Percentiles rank a stretch among this genome's conserved stretches.
phyloP scores from a whole-genome alignment of 1,140 invertebrate species.

The Luehdorfia chinensis region DNA sequence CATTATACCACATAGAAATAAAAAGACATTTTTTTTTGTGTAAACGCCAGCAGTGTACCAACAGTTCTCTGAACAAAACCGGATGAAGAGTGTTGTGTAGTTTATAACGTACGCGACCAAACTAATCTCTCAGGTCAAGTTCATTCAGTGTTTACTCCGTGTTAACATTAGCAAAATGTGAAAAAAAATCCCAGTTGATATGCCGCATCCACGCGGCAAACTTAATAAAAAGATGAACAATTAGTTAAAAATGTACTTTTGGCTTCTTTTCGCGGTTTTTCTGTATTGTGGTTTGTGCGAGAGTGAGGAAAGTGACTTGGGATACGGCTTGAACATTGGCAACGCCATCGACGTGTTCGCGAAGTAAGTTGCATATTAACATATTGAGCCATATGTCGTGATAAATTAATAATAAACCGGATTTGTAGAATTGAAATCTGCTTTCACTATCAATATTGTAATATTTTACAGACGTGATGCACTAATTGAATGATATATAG shows the following conservation, averaged over 20 bases:
- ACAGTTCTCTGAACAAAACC: conserved; percentile 8
- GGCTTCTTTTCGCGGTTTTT: conserved; percentile 31
- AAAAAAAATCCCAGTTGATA: conserved; percentile 59
- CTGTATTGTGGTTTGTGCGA: conserved; percentile 36
- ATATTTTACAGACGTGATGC: too few relatives aligned
- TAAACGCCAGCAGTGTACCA: too few relatives aligned
- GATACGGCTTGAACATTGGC: conserved; percentile 60
- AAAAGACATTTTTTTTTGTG: too few relatives aligned
- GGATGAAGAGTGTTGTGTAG: background rate
- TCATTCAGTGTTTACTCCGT: conserved; percentile 49
- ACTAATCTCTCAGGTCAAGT: conserved; percentile 69
- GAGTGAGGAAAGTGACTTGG: conserved; percentile 53
- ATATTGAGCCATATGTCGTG: too few relatives aligned
- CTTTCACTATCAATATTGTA: too few relatives aligned
- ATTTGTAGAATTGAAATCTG: too few relatives aligned
- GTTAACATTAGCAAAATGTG: conserved; percentile 60
- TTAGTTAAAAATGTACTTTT: conserved; percentile 24
- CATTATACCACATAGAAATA: too few relatives aligned
- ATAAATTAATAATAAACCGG: conserved; percentile 2
- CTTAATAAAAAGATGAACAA: conserved; percentile 17
- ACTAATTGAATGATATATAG: too few relatives aligned
- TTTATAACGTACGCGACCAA: conserved; percentile 13
- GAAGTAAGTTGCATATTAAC: conserved; percentile 69
- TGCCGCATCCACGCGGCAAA: conserved; percentile 33
- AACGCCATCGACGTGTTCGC: conserved; percentile 66